A percentile compares a stretch with the other conserved stretches of the same genome.
phyloP scores from a whole-genome alignment of 1,140 invertebrate genomes.

The Zaprionus ghesquierei region DNA sequence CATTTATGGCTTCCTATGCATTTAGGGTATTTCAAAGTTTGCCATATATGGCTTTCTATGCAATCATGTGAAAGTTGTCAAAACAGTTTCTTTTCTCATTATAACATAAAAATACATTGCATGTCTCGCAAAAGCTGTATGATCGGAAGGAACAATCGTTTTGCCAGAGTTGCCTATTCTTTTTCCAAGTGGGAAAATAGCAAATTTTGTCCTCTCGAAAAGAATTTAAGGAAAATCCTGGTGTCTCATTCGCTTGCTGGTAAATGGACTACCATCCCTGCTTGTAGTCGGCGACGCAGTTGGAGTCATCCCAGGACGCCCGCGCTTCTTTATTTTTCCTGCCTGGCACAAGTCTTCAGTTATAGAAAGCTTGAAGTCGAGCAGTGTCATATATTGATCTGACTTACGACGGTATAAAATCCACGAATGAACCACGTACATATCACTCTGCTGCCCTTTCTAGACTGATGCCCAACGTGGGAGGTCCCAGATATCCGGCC shows the following conservation, averaged over 20 bases:
- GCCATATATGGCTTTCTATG: constrained; percentile 20
- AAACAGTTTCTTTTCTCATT: constrained; percentile 44
- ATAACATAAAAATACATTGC: constrained; percentile 38
- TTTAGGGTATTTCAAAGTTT: background rate
- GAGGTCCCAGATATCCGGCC: no score
- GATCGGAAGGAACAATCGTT: constrained; percentile 27
- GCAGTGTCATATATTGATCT: constrained; percentile 2
- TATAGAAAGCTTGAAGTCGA: background rate
- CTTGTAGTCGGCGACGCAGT: constrained; percentile 2
- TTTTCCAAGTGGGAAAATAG: no score
- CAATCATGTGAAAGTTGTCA: background rate
- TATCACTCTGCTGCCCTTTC: no score
- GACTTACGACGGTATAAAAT: constrained; percentile 17
- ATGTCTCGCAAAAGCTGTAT: constrained; percentile 34
- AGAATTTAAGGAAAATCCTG: constrained; percentile 9
- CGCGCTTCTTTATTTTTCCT: constrained; percentile 21
- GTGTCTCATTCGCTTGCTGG: constrained; percentile 8
- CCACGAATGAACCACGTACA: constrained; percentile 19
- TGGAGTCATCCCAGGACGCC: constrained; percentile 10
- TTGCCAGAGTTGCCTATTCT: constrained; percentile 17
- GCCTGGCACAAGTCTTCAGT: background rate
- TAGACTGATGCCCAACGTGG: no score
- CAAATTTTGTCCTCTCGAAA: no score
- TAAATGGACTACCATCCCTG: constrained; percentile 1
- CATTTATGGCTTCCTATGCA: background rate